Conservation (phyloP, 2,113 vertebrate species). For the Larimichthys polyactis region DNA sequence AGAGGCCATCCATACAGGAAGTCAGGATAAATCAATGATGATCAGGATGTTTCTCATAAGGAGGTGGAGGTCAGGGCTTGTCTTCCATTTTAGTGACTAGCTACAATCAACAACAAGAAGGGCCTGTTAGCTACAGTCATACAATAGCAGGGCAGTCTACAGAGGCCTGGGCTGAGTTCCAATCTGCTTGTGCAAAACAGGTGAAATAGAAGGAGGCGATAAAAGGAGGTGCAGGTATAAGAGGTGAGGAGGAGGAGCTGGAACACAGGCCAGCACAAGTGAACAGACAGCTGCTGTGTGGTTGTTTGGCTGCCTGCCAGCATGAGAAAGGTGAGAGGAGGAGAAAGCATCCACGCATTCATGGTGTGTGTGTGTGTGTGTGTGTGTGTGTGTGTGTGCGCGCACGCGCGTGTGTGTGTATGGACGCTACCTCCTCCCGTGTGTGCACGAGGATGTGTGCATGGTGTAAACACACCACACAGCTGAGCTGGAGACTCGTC, state of each 20-base stretch:
- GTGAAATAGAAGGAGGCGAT: conserved; percentile 6
- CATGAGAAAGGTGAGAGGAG: conserved; percentile 52
- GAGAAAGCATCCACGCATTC: background rate
- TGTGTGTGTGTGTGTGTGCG: background rate
- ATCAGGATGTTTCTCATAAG: background rate
- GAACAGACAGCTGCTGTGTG: conserved; percentile 45
- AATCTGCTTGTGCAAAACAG: conserved; percentile 3
- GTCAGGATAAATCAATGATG: too few species aligned
- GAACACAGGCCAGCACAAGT: conserved; percentile 3
- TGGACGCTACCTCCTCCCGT: too few species aligned
- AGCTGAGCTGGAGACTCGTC: background rate
- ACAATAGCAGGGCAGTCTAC: background rate
- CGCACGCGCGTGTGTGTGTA: background rate
- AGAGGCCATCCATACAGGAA: background rate
- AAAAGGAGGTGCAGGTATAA: conserved; percentile 14
- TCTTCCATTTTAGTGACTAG: background rate
- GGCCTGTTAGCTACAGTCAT: background rate
- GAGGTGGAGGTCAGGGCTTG: background rate
- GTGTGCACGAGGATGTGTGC: too few species aligned
- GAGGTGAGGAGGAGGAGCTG: conserved; percentile 11
- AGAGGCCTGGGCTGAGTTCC: background rate
- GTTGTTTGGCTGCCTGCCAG: conserved; percentile 31
- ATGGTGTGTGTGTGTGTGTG: background rate
- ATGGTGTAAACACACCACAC: background rate
- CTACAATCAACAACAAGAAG: background rate